phyloP scores from a whole-genome alignment of 2,888 invertebrate genomes.

The Auanema freiburgensis region DNA sequence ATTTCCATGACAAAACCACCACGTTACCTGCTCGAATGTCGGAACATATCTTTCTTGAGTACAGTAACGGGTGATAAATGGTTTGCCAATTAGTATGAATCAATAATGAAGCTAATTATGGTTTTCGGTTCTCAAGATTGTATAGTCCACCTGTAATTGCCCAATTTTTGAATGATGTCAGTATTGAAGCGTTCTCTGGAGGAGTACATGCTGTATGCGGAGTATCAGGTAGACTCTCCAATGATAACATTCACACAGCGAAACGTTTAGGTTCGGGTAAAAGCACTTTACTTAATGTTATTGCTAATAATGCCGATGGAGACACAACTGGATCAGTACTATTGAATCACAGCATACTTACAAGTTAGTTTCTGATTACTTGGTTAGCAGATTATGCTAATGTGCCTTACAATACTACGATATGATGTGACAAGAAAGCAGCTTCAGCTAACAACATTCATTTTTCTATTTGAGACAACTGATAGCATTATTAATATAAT shows the following conservation, averaged over 20 bases:
- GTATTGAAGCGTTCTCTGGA: conserved; percentile 85
- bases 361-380: conserved; percentile 69
- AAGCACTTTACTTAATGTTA: conserved; percentile 87
- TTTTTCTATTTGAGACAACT: not conserved
- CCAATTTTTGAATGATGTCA: conserved; percentile 84
- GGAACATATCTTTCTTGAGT: conserved; percentile 53
- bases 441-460: not conserved
- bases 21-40: conserved; percentile 44
- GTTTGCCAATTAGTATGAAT: not conserved
- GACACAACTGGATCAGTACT: conserved; percentile 85
- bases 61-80: conserved; percentile 28
- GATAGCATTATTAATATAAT: no score
- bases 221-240: conserved; percentile 76
- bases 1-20: no score
- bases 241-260: not conserved
- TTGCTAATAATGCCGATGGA: conserved; percentile 74
- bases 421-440: not conserved
- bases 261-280: conserved; percentile 80
- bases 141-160: conserved; percentile 60
- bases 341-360: conserved; percentile 83
- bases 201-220: conserved; percentile 90
- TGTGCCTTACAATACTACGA: conserved; percentile 2
- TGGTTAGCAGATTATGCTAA: conserved; percentile 69
- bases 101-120: not conserved
- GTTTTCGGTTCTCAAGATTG: conserved; percentile 31